A percentile compares a stretch with the other conserved stretches of the same genome.
Evolutionary conservation across 2,888 invertebrate genomes (phyloP).

Genomic region (Mycalesis mineus): DNA sequence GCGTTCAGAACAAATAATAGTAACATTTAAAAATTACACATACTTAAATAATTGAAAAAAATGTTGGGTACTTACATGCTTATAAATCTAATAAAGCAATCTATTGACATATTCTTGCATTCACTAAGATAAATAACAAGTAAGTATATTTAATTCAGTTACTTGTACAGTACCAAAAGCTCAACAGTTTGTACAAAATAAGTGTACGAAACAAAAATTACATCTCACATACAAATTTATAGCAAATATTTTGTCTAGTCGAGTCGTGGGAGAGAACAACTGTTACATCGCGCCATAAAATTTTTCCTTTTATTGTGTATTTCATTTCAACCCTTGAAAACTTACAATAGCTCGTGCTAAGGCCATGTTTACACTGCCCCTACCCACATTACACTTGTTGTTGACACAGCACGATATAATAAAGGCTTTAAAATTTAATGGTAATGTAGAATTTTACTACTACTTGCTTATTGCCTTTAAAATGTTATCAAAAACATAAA

Average conservation of each 20-base stretch:
- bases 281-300: slow-evolving; percentile 20
- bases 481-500: too few relatives aligned
- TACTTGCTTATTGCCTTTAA: too few relatives aligned
- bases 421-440: background rate
- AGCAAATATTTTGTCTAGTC: slow-evolving; percentile 8
- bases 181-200: background rate
- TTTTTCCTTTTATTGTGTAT: slow-evolving; percentile 18
- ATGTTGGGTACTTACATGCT: background rate
- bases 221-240: background rate
- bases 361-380: slow-evolving; percentile 1
- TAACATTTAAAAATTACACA: too few relatives aligned
- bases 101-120: too few relatives aligned
- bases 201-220: background rate
- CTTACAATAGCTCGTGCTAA: slow-evolving; percentile 14
- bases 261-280: slow-evolving; percentile 21
- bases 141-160: too few relatives aligned
- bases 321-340: slow-evolving; percentile 21
- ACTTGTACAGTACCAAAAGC: background rate
- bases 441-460: too few relatives aligned
- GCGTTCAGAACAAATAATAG: background rate
- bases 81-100: too few relatives aligned
- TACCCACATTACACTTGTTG: background rate
- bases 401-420: background rate
- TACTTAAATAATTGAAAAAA: background rate
- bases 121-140: too few relatives aligned